phyloP scores from a whole-genome alignment of 2,797 vertebrate genomes.

The Darevskia mixta region DNA sequence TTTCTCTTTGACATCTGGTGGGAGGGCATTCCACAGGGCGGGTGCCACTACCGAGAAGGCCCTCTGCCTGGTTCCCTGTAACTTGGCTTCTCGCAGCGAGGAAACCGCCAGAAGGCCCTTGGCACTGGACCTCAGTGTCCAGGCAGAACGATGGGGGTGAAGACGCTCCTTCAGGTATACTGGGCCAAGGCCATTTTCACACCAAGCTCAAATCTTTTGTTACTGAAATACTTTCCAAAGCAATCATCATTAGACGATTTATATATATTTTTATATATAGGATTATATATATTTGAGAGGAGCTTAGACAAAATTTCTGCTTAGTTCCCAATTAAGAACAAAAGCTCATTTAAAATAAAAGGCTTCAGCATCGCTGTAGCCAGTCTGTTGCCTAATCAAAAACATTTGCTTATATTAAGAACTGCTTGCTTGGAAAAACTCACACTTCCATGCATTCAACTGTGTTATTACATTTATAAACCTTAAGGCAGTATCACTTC shows the following conservation, averaged over 20 bases:
- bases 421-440: slow-evolving; percentile 58
- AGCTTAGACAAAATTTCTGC: slow-evolving; percentile 26
- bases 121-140: too few species aligned
- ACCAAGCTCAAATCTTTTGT: slow-evolving; percentile 16
- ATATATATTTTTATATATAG: too few species aligned
- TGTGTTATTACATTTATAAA: slow-evolving; percentile 78
- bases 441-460: slow-evolving; percentile 71
- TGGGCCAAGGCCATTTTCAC: too few species aligned
- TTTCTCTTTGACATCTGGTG: too few species aligned
- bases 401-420: slow-evolving; percentile 60
- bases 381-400: slow-evolving; percentile 13
- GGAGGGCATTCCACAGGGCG: too few species aligned
- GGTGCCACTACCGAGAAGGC: too few species aligned
- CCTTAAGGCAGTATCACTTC: slow-evolving; percentile 79
- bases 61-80: too few species aligned
- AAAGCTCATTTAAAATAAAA: slow-evolving; percentile 35
- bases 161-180: too few species aligned
- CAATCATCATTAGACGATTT: not conserved
- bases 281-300: not conserved
- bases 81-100: too few species aligned
- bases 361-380: slow-evolving; percentile 11
- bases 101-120: too few species aligned
- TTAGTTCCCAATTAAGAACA: slow-evolving; percentile 35
- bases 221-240: not conserved
- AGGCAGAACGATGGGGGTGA: too few species aligned